phyloP scores from a whole-genome alignment of 1,140 invertebrate genomes.

The Lasioglossum albipes region DNA sequence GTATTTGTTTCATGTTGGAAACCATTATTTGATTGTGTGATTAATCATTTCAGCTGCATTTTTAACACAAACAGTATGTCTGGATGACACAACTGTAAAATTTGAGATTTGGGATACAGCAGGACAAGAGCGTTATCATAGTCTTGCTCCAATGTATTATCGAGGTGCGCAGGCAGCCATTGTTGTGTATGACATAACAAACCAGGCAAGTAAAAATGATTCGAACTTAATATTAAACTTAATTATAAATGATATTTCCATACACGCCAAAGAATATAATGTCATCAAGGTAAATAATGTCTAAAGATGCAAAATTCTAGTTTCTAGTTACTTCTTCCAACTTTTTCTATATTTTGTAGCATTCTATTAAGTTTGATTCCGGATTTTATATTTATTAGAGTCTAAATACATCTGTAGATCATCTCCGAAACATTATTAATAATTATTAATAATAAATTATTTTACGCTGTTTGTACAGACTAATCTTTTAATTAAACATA shows the following conservation, averaged over 20 bases:
- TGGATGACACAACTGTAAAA: conserved; percentile 99
- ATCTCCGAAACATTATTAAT: not conserved
- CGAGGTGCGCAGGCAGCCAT: conserved; percentile 98
- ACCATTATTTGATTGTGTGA: conserved; percentile 15
- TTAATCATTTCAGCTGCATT: conserved; percentile 91
- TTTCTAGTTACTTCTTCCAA: not conserved
- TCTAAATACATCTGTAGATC: not conserved
- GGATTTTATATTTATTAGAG: not conserved
- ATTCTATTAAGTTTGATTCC: not conserved
- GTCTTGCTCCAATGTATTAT: conserved; percentile 99
- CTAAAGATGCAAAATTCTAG: not conserved
- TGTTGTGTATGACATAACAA: conserved; percentile 99
- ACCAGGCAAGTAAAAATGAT: conserved; percentile 85
- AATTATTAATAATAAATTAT: not conserved
- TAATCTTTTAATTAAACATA: conserved; percentile 24
- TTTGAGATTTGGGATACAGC: conserved; percentile 99
- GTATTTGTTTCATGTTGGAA: not conserved
- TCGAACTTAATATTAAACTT: not conserved
- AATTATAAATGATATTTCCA: conserved; percentile 22
- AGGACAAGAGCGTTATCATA: conserved; percentile 98
- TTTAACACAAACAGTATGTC: conserved; percentile 98
- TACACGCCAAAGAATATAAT: not conserved
- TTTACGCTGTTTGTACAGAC: not conserved
- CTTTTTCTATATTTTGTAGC: not conserved
- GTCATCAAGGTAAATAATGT: conserved; percentile 16